Conservation (phyloP, 2,113 vertebrate species). For the Seriola dumerili region DNA sequence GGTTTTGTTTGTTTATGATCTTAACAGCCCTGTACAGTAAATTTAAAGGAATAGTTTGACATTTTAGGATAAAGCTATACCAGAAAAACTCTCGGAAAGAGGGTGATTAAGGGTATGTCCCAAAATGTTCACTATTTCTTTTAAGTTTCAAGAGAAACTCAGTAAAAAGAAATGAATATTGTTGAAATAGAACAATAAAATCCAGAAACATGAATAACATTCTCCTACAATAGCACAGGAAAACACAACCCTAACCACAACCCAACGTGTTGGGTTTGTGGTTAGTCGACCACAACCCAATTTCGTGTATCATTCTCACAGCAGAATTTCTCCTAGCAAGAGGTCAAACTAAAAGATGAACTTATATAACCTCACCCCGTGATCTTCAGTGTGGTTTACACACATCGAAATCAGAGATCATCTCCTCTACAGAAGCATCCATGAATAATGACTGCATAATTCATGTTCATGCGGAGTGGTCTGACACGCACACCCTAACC, state of each 20-base stretch:
- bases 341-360: conserved; percentile 16
- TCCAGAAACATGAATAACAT: neutral
- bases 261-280: too few relatives aligned
- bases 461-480: conserved; percentile 40
- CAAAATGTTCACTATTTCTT: neutral
- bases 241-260: too few relatives aligned
- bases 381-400: conserved; percentile 3
- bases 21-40: neutral
- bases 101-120: neutral
- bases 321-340: neutral
- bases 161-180: neutral
- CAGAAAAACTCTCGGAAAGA: neutral
- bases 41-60: neutral
- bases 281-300: too few relatives aligned
- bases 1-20: too few relatives aligned
- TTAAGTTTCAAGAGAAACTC: too few relatives aligned
- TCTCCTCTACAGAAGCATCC: conserved; percentile 31
- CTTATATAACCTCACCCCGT: conserved; percentile 13
- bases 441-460: conserved; percentile 60
- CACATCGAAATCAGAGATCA: conserved; percentile 27
- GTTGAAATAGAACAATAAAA: neutral
- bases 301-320: neutral
- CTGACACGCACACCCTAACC: conserved; percentile 3
- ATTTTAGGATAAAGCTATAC: neutral
- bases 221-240: too few relatives aligned